Conservation (phyloP, 2,113 vertebrate genomes). For the Odocoileus hemionus region DNA sequence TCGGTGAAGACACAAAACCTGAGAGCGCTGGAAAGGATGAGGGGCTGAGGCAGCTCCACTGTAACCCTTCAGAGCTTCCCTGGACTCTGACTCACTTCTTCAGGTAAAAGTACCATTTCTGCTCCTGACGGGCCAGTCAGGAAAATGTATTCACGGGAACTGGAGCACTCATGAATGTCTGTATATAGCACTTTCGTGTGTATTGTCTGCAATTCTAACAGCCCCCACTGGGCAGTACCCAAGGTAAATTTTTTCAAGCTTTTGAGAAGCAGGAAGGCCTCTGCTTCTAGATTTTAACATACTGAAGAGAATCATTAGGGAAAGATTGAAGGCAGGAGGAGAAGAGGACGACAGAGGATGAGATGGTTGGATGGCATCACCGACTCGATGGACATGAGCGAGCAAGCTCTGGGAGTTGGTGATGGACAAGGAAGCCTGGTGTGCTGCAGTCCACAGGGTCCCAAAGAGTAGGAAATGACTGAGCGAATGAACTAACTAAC, state of each 20-base stretch:
- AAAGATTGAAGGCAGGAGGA: neutral
- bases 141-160: neutral
- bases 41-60: neutral
- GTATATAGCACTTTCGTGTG: accelerated
- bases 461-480: neutral
- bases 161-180: neutral
- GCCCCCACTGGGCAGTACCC: neutral
- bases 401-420: neutral
- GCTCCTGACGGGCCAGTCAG: neutral
- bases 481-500: neutral
- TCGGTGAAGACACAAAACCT: neutral
- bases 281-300: neutral
- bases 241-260: neutral
- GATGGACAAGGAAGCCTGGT: neutral
- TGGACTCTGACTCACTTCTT: too few species aligned
- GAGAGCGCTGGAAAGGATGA: neutral
- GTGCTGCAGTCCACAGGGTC: neutral
- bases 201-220: accelerated
- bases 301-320: neutral
- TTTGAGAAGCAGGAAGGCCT: neutral
- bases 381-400: neutral
- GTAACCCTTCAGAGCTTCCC: too few species aligned
- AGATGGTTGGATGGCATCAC: neutral
- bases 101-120: too few species aligned
- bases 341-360: neutral